Conservation (phyloP, 2,888 invertebrate genomes). For the Sthenelais limicola region DNA sequence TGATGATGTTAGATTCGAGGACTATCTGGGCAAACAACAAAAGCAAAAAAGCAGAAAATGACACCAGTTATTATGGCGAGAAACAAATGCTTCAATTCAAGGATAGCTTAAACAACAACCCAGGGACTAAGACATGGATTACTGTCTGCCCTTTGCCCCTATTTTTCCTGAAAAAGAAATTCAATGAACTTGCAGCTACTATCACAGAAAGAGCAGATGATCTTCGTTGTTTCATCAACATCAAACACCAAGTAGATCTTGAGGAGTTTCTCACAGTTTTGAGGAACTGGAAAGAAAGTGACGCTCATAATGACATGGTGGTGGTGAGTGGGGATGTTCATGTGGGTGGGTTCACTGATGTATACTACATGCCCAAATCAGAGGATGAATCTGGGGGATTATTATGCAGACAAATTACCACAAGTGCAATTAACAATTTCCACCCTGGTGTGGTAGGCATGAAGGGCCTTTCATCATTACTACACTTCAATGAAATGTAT, state of each 20-base stretch:
- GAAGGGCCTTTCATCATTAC: background rate
- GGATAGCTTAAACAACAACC: background rate
- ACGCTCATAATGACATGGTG: background rate
- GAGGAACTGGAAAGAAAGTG: background rate
- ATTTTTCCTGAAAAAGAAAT: constrained; percentile 32
- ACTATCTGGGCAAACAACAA: constrained; percentile 7
- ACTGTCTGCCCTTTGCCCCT: constrained; percentile 16
- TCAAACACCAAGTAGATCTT: constrained; percentile 4
- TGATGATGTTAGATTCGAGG: constrained; percentile 28
- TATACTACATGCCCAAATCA: constrained; percentile 7
- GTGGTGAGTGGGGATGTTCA: constrained; percentile 33
- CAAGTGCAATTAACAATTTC: constrained; percentile 24
- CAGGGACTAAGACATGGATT: background rate
- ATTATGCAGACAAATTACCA: constrained; percentile 25
- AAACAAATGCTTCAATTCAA: background rate
- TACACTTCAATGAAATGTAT: constrained; percentile 24
- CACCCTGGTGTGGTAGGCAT: background rate
- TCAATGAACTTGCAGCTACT: constrained; percentile 2
- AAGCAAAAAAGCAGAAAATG: background rate
- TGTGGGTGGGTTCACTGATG: constrained; percentile 35
- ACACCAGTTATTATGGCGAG: constrained; percentile 24
- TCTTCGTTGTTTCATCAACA: constrained; percentile 29
- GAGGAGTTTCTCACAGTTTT: constrained; percentile 3
- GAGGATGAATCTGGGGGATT: background rate
- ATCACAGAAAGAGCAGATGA: constrained; percentile 13